A percentile compares a stretch with the other conserved stretches of the same genome.
Conservation (phyloP, 2,888 invertebrate species). For the Eretmocerus hayati region DNA sequence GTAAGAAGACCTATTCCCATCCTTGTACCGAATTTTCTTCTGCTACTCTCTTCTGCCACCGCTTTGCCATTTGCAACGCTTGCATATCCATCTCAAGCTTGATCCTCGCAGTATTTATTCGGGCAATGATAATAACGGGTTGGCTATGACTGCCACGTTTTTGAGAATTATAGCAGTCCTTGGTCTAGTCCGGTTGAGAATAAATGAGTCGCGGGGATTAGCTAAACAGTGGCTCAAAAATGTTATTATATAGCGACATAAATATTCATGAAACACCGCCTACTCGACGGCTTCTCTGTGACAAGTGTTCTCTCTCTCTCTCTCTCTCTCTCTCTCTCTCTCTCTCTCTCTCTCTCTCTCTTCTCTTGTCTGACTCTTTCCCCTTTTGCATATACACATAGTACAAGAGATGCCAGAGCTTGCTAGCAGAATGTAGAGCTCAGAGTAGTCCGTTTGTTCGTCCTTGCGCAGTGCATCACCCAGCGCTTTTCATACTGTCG, state of each 20-base stretch:
- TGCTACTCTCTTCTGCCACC: too few relatives aligned
- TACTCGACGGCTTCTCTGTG: conserved; percentile 5
- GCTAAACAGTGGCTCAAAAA: conserved; percentile 49
- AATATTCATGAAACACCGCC: conserved; percentile 45
- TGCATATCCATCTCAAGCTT: conserved; percentile 13
- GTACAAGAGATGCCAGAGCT: too few relatives aligned
- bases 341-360: background rate
- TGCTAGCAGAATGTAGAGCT: too few relatives aligned
- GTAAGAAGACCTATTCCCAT: too few relatives aligned
- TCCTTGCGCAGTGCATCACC: background rate
- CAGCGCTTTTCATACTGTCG: conserved; percentile 2
- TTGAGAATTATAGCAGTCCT: conserved; percentile 46
- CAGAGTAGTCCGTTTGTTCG: too few relatives aligned
- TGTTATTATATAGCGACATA: conserved; percentile 47
- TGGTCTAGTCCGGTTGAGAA: conserved; percentile 37
- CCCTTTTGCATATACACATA: too few relatives aligned
- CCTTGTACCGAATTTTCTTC: too few relatives aligned
- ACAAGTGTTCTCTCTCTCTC: conserved; percentile 17
- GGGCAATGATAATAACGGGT: conserved; percentile 45
- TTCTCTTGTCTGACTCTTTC: background rate
- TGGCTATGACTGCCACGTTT: conserved; percentile 34
- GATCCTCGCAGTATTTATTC: conserved; percentile 43
- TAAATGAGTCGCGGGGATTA: conserved; percentile 48
- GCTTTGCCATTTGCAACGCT: too few relatives aligned
- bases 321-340: background rate